Conservation (phyloP, 2,797 vertebrate genomes). For the Steatocranus sp. region DNA sequence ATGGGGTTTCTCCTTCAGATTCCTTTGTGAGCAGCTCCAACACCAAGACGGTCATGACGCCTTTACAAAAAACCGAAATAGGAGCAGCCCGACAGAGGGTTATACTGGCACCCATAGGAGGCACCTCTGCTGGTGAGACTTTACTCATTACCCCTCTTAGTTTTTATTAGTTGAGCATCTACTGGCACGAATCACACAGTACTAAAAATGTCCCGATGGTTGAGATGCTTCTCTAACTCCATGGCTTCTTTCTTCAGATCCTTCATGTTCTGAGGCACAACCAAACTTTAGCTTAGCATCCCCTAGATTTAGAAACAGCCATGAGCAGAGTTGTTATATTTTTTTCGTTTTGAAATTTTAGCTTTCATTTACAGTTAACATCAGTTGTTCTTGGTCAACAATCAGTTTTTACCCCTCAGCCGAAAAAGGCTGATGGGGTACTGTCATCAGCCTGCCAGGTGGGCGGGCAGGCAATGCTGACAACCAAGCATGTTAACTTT, state of each 20-base stretch:
- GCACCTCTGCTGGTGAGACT: slow-evolving; percentile 74
- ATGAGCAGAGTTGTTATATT: background rate
- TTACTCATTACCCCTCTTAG: background rate
- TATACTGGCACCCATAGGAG: slow-evolving; percentile 77
- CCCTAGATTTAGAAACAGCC: background rate
- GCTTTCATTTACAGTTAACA: background rate
- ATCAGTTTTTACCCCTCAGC: background rate
- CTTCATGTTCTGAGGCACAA: background rate
- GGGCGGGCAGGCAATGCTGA: background rate
- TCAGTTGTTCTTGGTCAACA: background rate
- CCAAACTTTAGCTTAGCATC: background rate
- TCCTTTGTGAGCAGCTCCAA: slow-evolving; percentile 37
- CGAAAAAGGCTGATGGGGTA: background rate
- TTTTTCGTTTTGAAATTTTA: background rate
- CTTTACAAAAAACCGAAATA: slow-evolving; percentile 81
- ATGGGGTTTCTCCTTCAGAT: slow-evolving; percentile 33
- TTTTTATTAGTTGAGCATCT: background rate
- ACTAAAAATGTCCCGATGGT: background rate
- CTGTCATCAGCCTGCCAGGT: background rate
- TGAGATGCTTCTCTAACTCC: background rate
- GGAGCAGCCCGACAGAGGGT: slow-evolving; percentile 80
- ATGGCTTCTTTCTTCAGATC: background rate
- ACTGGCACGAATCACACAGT: background rate
- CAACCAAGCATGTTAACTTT: background rate
- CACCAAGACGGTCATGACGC: slow-evolving; percentile 58